phyloP scores from a whole-genome alignment of 2,797 vertebrate genomes.

The Australoheros facetus region DNA sequence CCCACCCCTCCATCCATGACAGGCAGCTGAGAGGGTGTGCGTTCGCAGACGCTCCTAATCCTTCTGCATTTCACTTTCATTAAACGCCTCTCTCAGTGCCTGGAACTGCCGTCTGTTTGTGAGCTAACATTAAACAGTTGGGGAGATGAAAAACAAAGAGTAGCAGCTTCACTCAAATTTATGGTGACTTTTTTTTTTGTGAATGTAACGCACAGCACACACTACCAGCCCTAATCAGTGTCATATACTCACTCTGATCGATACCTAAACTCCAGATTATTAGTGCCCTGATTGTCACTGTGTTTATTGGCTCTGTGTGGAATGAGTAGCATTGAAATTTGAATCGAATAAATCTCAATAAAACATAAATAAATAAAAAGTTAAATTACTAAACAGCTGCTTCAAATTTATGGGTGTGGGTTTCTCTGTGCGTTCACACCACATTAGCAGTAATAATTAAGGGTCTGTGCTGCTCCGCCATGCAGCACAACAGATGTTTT shows the following conservation, averaged over 20 bases:
- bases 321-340: not conserved
- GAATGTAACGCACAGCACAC: slow-evolving; percentile 22
- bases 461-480: not conserved
- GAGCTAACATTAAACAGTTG: slow-evolving; percentile 60
- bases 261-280: slow-evolving; percentile 30
- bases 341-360: slow-evolving; percentile 17
- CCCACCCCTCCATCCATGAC: slow-evolving; percentile 45
- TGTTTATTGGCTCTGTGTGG: slow-evolving; percentile 9
- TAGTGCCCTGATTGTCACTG: not conserved
- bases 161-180: slow-evolving; percentile 27
- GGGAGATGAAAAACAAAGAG: slow-evolving; percentile 43
- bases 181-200: slow-evolving; percentile 24
- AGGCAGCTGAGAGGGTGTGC: slow-evolving; percentile 49
- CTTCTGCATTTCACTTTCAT: slow-evolving; percentile 59
- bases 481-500: not conserved
- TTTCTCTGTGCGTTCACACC: not conserved
- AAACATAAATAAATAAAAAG: not conserved
- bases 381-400: not conserved
- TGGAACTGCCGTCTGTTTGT: slow-evolving; percentile 50
- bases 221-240: slow-evolving; percentile 48
- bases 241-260: slow-evolving; percentile 28
- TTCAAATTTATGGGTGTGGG: not conserved
- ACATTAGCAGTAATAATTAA: not conserved
- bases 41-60: slow-evolving; percentile 39
- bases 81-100: slow-evolving; percentile 51